Percentiles rank a stretch among this genome's conserved stretches.
Evolutionary conservation across 2,888 invertebrate species (phyloP).

Genomic region (Eustalomyia histrio): DNA sequence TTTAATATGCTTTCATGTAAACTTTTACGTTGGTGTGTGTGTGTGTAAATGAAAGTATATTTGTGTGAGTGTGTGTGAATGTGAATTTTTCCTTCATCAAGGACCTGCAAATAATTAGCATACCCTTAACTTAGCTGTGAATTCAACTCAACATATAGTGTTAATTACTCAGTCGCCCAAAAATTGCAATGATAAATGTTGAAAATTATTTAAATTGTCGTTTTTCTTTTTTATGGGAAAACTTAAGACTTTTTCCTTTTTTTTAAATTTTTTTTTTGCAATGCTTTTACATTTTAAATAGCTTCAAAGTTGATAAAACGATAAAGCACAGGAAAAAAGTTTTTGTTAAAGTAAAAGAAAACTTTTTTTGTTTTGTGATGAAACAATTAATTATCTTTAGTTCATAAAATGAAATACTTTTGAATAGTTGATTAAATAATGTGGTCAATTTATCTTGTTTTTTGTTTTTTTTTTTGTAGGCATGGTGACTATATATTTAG

Average conservation of each 20-base stretch:
- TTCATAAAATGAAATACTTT: conserved; percentile 41
- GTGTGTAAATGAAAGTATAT: too few species aligned
- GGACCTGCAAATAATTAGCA: conserved; percentile 42
- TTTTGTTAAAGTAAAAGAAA: conserved; percentile 14
- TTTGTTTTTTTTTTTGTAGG: not conserved
- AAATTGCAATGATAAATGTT: conserved; percentile 52
- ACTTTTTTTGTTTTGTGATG: conserved; percentile 7
- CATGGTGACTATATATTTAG: not conserved
- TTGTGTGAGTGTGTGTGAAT: not conserved
- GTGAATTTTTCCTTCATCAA: conserved; percentile 20
- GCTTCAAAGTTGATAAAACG: conserved; percentile 38
- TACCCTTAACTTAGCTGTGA: not conserved
- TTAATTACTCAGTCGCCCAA: conserved; percentile 45
- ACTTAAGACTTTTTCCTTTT: conserved; percentile 19
- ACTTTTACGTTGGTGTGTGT: not conserved
- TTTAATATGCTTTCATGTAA: conserved; percentile 1
- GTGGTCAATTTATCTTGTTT: conserved; percentile 41
- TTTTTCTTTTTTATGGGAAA: conserved; percentile 14
- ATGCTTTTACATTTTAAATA: conserved; percentile 34
- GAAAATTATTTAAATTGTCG: conserved; percentile 43
- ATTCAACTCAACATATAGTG: not conserved
- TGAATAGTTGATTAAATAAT: conserved; percentile 49
- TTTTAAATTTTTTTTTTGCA: not conserved
- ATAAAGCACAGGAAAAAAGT: conserved; percentile 12
- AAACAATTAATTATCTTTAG: conserved; percentile 48